Conservation (phyloP, 2,888 invertebrate genomes). For the Lymantria dispar region DNA sequence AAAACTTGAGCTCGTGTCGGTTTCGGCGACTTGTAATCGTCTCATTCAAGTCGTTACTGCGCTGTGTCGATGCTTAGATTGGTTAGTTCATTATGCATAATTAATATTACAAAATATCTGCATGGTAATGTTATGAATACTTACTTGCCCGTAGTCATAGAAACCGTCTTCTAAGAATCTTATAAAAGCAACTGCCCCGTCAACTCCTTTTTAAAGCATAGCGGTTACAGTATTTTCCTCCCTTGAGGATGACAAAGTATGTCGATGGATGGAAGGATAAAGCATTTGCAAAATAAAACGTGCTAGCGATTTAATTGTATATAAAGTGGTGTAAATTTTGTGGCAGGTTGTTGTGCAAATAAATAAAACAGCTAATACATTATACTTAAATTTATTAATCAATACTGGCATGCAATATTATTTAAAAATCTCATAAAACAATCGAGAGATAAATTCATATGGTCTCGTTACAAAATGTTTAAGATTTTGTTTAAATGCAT, state of each 20-base stretch:
- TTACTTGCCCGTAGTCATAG: too few relatives aligned
- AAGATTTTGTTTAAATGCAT: constrained; percentile 56
- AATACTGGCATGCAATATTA: constrained; percentile 75
- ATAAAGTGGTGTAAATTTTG: constrained; percentile 9
- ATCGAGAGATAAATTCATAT: constrained; percentile 76
- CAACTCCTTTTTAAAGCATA: too few relatives aligned
- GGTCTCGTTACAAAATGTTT: constrained; percentile 63
- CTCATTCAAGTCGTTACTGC: too few relatives aligned
- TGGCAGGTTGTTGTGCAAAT: constrained; percentile 13
- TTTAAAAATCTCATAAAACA: constrained; percentile 71
- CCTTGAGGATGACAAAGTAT: too few relatives aligned
- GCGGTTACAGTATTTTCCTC: too few relatives aligned
- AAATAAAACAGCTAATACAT: constrained; percentile 70
- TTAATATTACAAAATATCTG: too few relatives aligned
- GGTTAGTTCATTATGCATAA: too few relatives aligned
- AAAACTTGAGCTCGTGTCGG: constrained; percentile 35
- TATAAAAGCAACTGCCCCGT: too few relatives aligned
- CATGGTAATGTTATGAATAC: too few relatives aligned
- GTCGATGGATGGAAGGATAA: too few relatives aligned
- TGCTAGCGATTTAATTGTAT: neutral
- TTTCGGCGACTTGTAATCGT: constrained; percentile 26
- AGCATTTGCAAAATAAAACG: neutral
- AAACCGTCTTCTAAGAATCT: too few relatives aligned
- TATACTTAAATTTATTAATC: constrained; percentile 81
- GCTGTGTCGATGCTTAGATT: too few relatives aligned